Evolutionary conservation across 2,113 vertebrate species (phyloP).

Genomic region (Siphamia tubifer): DNA sequence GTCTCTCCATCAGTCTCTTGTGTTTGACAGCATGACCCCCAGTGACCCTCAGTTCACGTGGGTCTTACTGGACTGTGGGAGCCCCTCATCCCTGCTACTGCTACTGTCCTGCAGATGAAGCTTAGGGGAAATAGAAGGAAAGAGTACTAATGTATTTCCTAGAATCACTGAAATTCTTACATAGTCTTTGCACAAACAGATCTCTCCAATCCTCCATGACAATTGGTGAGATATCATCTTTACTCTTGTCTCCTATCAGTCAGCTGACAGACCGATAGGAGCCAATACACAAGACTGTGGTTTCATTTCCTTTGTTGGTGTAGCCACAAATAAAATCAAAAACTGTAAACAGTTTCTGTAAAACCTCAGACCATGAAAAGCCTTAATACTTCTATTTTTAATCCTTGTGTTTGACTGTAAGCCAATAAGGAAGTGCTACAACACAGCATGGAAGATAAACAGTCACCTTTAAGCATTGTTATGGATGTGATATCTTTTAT

Average conservation of each 20-base stretch:
- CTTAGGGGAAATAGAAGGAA: no score
- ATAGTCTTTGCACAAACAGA: background rate
- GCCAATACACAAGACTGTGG: constrained; percentile 24
- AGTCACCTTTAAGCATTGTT: no score
- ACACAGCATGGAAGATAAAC: no score
- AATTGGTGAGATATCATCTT: background rate
- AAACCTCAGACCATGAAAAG: no score
- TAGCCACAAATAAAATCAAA: constrained; percentile 2
- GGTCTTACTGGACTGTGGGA: constrained; percentile 46
- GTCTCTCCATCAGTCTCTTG: constrained; percentile 62
- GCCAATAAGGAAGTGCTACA: no score
- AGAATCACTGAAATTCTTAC: background rate
- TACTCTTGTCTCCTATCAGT: no score
- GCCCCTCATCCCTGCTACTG: constrained; percentile 29
- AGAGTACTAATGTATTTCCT: background rate
- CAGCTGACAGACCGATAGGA: constrained; percentile 9
- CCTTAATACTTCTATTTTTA: no score
- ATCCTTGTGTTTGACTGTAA: no score
- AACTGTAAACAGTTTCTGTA: background rate
- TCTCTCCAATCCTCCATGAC: background rate
- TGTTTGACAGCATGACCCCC: constrained; percentile 58
- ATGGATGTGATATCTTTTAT: no score
- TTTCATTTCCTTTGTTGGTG: background rate
- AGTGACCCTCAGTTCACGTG: constrained; percentile 47
- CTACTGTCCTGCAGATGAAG: constrained; percentile 46